Evolutionary conservation across 2,888 invertebrate species (phyloP), one percentile per base, ranked within the genome.

Genomic region (Cerceris ruficornis): DNA sequence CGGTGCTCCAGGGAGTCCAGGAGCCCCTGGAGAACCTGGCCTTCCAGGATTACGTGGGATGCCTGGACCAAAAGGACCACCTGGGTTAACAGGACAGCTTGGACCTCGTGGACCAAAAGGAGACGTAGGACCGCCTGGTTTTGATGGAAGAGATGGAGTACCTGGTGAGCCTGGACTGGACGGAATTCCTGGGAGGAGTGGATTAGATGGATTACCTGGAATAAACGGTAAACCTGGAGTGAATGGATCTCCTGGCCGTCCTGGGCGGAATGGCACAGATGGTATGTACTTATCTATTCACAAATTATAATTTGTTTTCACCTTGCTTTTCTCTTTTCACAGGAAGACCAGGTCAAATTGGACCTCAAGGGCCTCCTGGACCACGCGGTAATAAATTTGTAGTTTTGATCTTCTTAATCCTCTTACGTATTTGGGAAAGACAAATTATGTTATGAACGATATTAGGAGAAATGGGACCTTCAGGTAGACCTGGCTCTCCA

Each of bases 91-190:
- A 58, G 93, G 93, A 80, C 83, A 84, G 58, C 82, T 95, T 0
- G 97, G 97, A 1, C 97, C 97, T 87, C 97, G 97, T 0, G 94
- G 97, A 57, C 71, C 83, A 0, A 91, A 91, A 8, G 96, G 96
- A 0, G 94, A 94, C 46, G 93, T 94, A 55, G 96, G 96, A 0
- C 94, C 95, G 54, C 93, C 95, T 0, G 97, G 97, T 0, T 92
- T 98, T 0, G 98, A 98, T 88, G 98, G 98, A 0, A 93, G 97
- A 69, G 97, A 98, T 85, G 98, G 98, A 4, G 95, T 98, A 0
- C 98, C 98, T 0, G 98, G 98, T 0, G 97, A 97, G 88, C 98
- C 98, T 0, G 98, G 98, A 0, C 93, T 98, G 49, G 97, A 97
- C 87, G 98, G 98, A 0, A 95, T 97, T 80, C 96, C 96, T 0